These are phyloP conservation scores for Narcine bancroftii DNA, from an alignment of 2,113 vertebrate genomes.

Conservation along the genomic window DNA sequence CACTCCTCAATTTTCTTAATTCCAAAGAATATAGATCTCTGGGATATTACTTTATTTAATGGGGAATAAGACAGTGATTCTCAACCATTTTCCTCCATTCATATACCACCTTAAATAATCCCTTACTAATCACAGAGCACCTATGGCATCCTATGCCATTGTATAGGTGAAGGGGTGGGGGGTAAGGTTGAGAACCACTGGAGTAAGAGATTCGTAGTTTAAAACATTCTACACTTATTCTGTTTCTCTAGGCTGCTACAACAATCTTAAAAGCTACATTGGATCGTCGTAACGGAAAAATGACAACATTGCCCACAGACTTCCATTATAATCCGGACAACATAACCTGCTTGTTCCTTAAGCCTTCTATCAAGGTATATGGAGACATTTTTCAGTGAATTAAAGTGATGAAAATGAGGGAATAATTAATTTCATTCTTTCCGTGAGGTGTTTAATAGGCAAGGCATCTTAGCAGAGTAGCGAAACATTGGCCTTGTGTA, in stretches of 20 bases:
- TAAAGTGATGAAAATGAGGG: background rate
- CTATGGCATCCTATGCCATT: no score
- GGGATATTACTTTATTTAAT: background rate
- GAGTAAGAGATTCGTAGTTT: background rate
- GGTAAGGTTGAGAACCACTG: no score
- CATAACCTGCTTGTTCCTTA: slow-evolving; percentile 70
- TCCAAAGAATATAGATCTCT: no score
- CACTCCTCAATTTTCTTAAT: no score
- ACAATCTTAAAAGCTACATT: slow-evolving; percentile 67
- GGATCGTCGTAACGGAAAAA: slow-evolving; percentile 57
- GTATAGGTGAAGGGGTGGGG: no score
- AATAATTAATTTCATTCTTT: background rate
- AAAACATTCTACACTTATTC: background rate
- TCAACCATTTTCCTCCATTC: no score
- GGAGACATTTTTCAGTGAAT: background rate
- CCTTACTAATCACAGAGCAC: no score
- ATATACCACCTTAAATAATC: no score
- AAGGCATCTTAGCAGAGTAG: background rate
- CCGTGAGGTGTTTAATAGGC: background rate
- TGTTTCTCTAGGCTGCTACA: slow-evolving; percentile 59
- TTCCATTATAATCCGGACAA: slow-evolving; percentile 72
- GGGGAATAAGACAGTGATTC: background rate
- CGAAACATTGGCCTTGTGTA: background rate
- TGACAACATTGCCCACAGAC: slow-evolving; percentile 72
- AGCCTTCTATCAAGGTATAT: slow-evolving; percentile 66